Conservation (phyloP, 2,113 vertebrate species). For the Thunnus thynnus region DNA sequence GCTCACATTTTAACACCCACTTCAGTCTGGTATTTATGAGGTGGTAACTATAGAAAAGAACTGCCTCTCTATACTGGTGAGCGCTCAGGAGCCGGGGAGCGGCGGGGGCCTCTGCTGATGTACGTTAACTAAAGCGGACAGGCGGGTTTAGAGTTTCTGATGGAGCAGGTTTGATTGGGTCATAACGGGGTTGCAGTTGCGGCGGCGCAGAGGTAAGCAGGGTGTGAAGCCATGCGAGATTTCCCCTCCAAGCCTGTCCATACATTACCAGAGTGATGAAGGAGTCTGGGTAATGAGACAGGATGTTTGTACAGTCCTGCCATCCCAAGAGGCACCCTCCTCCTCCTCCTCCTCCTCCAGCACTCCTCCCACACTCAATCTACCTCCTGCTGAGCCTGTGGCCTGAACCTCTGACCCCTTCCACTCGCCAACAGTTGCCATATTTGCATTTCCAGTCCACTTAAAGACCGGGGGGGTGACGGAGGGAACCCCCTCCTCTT, state of each 20-base stretch:
- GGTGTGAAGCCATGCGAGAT: conserved; percentile 34
- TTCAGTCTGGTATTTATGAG: conserved; percentile 78
- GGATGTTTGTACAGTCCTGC: conserved; percentile 75
- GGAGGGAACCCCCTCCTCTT: conserved; percentile 48
- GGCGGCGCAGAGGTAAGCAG: conserved; percentile 21
- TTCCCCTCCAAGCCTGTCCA: conserved; percentile 29
- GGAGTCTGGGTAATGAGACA: conserved; percentile 73
- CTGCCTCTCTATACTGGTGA: conserved; percentile 36
- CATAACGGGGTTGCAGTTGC: conserved; percentile 15
- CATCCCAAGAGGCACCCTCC: conserved; percentile 34
- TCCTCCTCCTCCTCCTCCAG: conserved; percentile 16
- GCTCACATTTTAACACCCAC: conserved; percentile 75
- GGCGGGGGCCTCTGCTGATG: conserved; percentile 39
- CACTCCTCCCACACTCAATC: conserved; percentile 60
- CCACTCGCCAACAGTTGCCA: conserved; percentile 77
- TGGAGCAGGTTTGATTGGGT: conserved; percentile 63
- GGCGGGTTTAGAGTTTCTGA: conserved; percentile 56
- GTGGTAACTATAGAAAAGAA: conserved; percentile 66
- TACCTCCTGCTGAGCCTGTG: conserved; percentile 68
- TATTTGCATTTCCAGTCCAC: conserved; percentile 82
- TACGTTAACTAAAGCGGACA: conserved; percentile 66
- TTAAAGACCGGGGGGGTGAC: conserved; percentile 49
- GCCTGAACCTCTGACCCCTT: conserved; percentile 79
- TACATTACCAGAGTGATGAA: conserved; percentile 64
- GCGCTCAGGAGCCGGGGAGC: conserved; percentile 34